Base-by-base conservation (phyloP, 92 coral and sea anemone species). In the Paramuricea clavata region DNA sequence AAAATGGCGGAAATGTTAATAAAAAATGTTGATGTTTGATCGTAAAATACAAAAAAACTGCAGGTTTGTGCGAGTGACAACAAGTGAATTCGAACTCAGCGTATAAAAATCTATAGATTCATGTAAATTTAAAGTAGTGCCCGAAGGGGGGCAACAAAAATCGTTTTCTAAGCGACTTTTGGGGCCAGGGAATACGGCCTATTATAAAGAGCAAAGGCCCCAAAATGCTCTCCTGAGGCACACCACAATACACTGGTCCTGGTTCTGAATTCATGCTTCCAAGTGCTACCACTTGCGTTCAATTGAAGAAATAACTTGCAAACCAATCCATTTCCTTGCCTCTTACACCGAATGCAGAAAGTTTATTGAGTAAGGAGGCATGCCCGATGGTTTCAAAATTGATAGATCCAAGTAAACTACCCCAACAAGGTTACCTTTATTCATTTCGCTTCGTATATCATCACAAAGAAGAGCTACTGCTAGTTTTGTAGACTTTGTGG, bases 331-430 rank as follows among this genome's bases (percentile, higher is more conserved):
- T 8, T 36, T 71, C 54, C 3, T 71, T 35, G 35, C 49, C 49
- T 21, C n/a, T 35, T 21, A 71, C 49, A 43, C 77, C 77, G 27
- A 35, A 36, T 33, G 49, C 77, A 32, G 49, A 23, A 21, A 36
- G 77, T 32, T 71, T 71, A 21, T 43, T 71, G 12, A 71, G 49
- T 26, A 71, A 9, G 21, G 77, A 21, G 28, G 49, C 50, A 32
- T 71, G 77, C 6, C 50, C 49, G 16, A 71, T 34, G 30, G 77
- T 71, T 16, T 71, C 49, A 35, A 71, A 71, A 32, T 71, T 34
- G 49, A 1, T 7, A 71, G 42, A 22, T 71, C 77, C 30, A 71
- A 34, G 35, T 34, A 71, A 16, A 68, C 74, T 68, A 35, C 74
- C 5, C 74, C 74, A 6, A 68, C 23, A 57, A 57, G 74, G 15